A percentile compares a stretch with the other conserved stretches of the same genome.
Conservation (phyloP, 2,888 invertebrate genomes). For the Disparrhopalites patrizii region DNA sequence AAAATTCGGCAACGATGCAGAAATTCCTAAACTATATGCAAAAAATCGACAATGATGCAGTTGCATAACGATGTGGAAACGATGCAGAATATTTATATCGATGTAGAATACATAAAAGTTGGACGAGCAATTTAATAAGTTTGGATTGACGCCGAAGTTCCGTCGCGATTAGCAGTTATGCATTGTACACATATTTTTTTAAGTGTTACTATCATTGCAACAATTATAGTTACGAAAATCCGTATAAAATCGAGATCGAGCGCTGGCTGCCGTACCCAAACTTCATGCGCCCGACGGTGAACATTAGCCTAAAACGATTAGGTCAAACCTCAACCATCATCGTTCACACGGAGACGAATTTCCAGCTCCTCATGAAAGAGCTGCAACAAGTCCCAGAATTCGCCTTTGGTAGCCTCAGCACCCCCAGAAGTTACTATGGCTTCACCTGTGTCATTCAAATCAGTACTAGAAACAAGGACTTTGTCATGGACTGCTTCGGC, state of each 20-base stretch:
- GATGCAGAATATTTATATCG: too few species aligned
- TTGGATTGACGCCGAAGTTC: too few species aligned
- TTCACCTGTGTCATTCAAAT: constrained; percentile 95
- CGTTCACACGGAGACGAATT: constrained; percentile 62
- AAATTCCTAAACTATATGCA: too few species aligned
- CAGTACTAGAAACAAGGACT: constrained; percentile 75
- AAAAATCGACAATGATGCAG: too few species aligned
- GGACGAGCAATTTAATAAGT: too few species aligned
- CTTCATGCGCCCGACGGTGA: too few species aligned
- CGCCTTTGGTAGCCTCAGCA: constrained; percentile 65
- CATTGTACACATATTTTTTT: not conserved
- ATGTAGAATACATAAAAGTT: too few species aligned
- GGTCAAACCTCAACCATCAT: constrained; percentile 64
- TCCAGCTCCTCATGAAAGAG: constrained; percentile 64
- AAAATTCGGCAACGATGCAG: too few species aligned
- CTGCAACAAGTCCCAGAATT: constrained; percentile 52
- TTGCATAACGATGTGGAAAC: too few species aligned
- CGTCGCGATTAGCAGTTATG: too few species aligned
- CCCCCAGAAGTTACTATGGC: constrained; percentile 85
- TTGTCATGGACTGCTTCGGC: constrained; percentile 79
- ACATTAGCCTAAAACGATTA: constrained; percentile 57
- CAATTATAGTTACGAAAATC: constrained; percentile 69
- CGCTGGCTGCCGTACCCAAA: constrained; percentile 59
- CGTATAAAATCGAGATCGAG: constrained; percentile 79
- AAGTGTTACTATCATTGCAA: not conserved